A percentile compares a stretch with the other conserved stretches of the same genome.
Evolutionary conservation across 1,140 invertebrate species (phyloP).

Genomic region (Agrypnia vestita): DNA sequence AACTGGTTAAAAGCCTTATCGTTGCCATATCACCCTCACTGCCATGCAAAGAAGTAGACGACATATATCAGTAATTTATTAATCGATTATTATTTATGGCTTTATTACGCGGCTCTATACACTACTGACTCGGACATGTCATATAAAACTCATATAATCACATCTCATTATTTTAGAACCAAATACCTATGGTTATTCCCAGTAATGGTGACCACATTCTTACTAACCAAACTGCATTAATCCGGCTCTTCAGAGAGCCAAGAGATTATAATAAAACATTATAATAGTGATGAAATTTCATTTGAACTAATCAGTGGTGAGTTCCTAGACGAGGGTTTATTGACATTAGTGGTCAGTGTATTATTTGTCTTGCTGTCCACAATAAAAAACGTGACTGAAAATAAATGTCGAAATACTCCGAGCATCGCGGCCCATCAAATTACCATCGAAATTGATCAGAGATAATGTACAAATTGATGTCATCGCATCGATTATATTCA

Average conservation of each 20-base stretch:
- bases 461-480: constrained; percentile 1
- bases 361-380: constrained; percentile 33
- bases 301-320: constrained; percentile 4
- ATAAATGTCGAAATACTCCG: constrained; percentile 6
- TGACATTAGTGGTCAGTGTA: constrained; percentile 36
- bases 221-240: neutral
- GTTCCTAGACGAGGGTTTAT: constrained; percentile 24
- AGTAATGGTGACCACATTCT: neutral
- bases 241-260: too few relatives aligned
- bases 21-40: too few relatives aligned
- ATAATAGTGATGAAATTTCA: constrained; percentile 28
- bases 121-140: too few relatives aligned
- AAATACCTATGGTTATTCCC: neutral
- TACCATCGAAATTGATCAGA: constrained; percentile 8
- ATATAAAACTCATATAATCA: too few relatives aligned
- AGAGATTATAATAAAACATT: neutral
- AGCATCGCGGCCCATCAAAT: constrained; percentile 8
- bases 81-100: too few relatives aligned
- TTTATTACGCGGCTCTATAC: too few relatives aligned
- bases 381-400: constrained; percentile 11
- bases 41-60: too few relatives aligned
- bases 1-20: too few relatives aligned
- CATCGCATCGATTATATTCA: constrained; percentile 15
- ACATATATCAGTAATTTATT: too few relatives aligned
- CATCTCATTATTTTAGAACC: neutral